Conservation (phyloP, 2,888 invertebrate species). For the Rhagium mordax region DNA sequence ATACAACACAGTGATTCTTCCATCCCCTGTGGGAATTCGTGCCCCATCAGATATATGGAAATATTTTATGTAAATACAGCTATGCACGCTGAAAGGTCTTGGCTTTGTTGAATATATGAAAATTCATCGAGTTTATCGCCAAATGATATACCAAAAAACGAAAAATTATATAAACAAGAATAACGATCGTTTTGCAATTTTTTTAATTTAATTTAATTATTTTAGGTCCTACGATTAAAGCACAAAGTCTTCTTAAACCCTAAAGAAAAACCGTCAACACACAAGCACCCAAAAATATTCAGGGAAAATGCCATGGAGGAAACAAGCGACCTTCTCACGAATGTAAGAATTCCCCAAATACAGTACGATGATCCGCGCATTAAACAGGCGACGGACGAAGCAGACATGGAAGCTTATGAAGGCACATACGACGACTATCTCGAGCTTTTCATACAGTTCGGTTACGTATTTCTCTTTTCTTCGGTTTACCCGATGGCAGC, state of each 20-base stretch:
- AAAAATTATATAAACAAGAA: too few species aligned
- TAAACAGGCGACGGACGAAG: conserved; percentile 67
- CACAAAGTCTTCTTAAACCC: background rate
- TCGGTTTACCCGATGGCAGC: conserved; percentile 85
- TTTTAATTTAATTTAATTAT: too few species aligned
- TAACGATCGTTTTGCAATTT: too few species aligned
- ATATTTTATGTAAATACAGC: too few species aligned
- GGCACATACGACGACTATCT: conserved; percentile 85
- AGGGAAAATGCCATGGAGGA: conserved; percentile 32
- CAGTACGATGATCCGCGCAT: conserved; percentile 70
- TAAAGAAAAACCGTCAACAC: conserved; percentile 31
- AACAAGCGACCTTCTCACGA: conserved; percentile 15
- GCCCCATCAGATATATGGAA: too few species aligned
- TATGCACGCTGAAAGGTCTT: too few species aligned
- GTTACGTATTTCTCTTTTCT: conserved; percentile 84
- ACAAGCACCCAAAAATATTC: conserved; percentile 47
- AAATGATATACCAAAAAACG: too few species aligned
- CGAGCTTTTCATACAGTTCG: conserved; percentile 86
- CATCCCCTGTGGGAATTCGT: background rate
- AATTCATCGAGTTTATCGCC: too few species aligned
- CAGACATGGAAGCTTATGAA: conserved; percentile 79
- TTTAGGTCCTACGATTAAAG: conserved; percentile 14
- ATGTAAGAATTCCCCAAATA: conserved; percentile 65
- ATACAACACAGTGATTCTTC: background rate
- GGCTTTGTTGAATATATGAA: too few species aligned